Conservation (phyloP, 1,140 invertebrate genomes). For the Dinoponera quadriceps region DNA sequence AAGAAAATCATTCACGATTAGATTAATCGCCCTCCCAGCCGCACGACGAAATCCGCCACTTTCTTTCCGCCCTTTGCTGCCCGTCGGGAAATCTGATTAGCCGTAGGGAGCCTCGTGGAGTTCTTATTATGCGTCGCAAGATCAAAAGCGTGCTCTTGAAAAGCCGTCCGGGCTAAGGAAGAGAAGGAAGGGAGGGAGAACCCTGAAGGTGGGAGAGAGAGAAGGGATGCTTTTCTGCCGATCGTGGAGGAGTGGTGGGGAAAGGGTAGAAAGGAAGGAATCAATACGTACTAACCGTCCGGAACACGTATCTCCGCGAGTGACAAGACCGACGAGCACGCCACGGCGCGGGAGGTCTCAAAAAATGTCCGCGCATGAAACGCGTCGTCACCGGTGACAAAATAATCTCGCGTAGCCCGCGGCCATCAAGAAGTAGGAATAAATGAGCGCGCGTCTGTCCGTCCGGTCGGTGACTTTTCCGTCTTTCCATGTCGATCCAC, state of each 20-base stretch:
- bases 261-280: conserved; percentile 67
- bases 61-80: not conserved
- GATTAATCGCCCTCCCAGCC: no score
- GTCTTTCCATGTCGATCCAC: not conserved
- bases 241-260: conserved; percentile 26
- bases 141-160: conserved; percentile 62
- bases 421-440: not conserved
- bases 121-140: conserved; percentile 59
- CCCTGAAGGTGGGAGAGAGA: no score
- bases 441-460: conserved; percentile 8
- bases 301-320: conserved; percentile 65
- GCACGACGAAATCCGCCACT: not conserved
- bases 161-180: conserved; percentile 57
- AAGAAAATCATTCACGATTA: no score
- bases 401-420: conserved; percentile 22
- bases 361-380: conserved; percentile 7
- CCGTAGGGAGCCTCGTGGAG: not conserved
- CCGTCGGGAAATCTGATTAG: conserved; percentile 45
- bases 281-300: conserved; percentile 75
- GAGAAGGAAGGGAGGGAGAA: conserved; percentile 1
- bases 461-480: conserved; percentile 3
- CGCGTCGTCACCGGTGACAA: conserved; percentile 10
- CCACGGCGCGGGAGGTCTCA: not conserved
- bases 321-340: conserved; percentile 49
- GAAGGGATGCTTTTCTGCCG: conserved; percentile 64